These are phyloP conservation scores for Synanthedon vespiformis DNA, from an alignment of 2,888 invertebrate species.

Conservation along the genomic window DNA sequence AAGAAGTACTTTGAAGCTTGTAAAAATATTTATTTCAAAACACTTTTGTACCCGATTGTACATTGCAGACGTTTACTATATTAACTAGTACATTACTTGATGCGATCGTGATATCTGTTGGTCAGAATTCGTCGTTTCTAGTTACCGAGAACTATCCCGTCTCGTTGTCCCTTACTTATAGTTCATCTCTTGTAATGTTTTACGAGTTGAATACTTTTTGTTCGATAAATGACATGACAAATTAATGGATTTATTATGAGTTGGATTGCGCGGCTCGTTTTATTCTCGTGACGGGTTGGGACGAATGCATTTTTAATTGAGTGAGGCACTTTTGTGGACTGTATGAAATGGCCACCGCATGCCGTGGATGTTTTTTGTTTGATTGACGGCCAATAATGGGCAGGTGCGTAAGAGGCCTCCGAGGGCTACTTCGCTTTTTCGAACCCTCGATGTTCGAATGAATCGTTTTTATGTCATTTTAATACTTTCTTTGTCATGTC, in stretches of 20 bases:
- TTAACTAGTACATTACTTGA: constrained; percentile 35
- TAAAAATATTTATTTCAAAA: neutral
- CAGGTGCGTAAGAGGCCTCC: constrained; percentile 59
- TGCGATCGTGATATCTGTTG: constrained; percentile 49
- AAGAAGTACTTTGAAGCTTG: no score
- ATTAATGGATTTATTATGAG: constrained; percentile 70
- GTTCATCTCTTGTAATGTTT: constrained; percentile 33
- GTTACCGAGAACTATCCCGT: constrained; percentile 42
- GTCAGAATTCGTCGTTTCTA: constrained; percentile 48
- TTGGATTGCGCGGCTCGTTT: constrained; percentile 52
- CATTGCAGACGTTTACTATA: constrained; percentile 50
- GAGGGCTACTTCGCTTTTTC: constrained; percentile 65
- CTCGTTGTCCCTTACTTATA: constrained; percentile 26
- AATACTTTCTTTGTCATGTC: constrained; percentile 35
- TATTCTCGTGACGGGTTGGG: constrained; percentile 58
- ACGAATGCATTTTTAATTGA: constrained; percentile 71
- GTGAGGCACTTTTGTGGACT: constrained; percentile 68
- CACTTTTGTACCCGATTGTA: constrained; percentile 26
- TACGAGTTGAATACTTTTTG: constrained; percentile 41
- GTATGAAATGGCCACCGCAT: constrained; percentile 66
- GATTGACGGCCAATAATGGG: constrained; percentile 69
- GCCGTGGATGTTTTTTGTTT: constrained; percentile 62
- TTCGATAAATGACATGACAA: constrained; percentile 68
- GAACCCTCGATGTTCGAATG: constrained; percentile 31
- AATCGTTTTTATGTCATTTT: constrained; percentile 39